Evolutionary conservation across 2,888 invertebrate genomes (phyloP).

Genomic region (Eumacrocentrus americanus): DNA sequence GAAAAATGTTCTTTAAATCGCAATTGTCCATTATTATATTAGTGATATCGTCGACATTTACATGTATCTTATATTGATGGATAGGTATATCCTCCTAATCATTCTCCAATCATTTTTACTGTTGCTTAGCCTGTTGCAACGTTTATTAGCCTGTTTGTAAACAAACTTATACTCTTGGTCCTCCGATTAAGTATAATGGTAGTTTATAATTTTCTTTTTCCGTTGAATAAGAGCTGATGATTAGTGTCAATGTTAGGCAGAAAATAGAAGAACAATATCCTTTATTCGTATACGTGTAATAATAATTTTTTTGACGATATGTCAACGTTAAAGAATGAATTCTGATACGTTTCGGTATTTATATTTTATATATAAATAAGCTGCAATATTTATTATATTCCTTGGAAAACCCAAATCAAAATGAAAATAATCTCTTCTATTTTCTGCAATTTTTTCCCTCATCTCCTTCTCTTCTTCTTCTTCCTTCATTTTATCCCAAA

Average conservation of each 20-base stretch:
- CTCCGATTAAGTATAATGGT: conserved; percentile 18
- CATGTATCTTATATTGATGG: not conserved
- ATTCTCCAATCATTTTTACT: not conserved
- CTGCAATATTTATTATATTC: too few relatives aligned
- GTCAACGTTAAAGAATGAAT: too few relatives aligned
- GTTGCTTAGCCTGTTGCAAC: conserved; percentile 1
- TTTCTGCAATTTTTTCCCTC: not conserved
- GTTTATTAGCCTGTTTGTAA: too few relatives aligned
- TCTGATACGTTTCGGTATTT: too few relatives aligned
- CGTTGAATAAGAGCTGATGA: not conserved
- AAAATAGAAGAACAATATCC: conserved; percentile 4
- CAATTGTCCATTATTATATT: not conserved
- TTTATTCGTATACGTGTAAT: too few relatives aligned
- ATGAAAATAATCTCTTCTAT: not conserved
- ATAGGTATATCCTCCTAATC: not conserved
- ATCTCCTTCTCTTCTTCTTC: not conserved
- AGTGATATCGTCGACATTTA: not conserved
- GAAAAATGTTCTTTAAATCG: not conserved
- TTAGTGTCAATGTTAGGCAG: not conserved
- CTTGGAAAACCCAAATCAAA: not conserved
- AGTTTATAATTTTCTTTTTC: too few relatives aligned
- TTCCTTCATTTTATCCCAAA: too few relatives aligned
- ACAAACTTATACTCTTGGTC: conserved; percentile 13
- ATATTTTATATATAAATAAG: too few relatives aligned
- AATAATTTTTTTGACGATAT: too few relatives aligned